Base-by-base conservation (phyloP, 2,888 invertebrate genomes). In the Mylabris sibirica region DNA sequence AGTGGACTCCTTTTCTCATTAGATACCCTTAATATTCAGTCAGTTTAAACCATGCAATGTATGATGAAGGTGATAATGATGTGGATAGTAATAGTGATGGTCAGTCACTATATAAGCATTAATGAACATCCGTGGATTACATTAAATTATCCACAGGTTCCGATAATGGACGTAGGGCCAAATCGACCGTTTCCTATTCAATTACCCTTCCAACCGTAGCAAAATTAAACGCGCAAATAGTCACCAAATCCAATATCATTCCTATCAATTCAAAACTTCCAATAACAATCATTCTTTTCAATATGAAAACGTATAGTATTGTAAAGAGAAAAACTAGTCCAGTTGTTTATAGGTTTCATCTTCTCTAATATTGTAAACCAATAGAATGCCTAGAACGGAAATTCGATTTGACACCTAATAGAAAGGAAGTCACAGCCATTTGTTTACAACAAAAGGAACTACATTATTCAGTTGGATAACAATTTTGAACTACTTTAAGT, bases 91-190 rank as follows among this genome's bases (percentile, higher is more conserved):
- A 24, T 57, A 24, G 57, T 20, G 8, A 57, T 57, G 24, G 24
- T 57, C 24, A 24, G 57, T 57, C 24, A 57, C 57, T 57, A 24
- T 5, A 57, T 57, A 57, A 57, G 57, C 57, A 57, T 57, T 57
- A 57, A 57, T 22, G 57, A 57, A 57, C 57, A 57, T 57, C 57
- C 57, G 57, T 57, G 72, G 66, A 72, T 72, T 66, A 64, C 68
- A 67, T 72, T 69, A 70, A 74, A 74, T 74, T 74, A 74, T 70
- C 68, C 67, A 49, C 68, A 65, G 70, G 66, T 70, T 66, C 72
- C 69, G 68, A 64, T 74, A 74, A 74, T 74, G 74, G 69, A 70
- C 68, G 60, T 60, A 44, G 38, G 60, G 64, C 70, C 67, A 64
- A 67, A 67, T 70, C 70, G 64, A 67, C 70, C 70, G 59, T 66